phyloP scores from a whole-genome alignment of 2,113 vertebrate genomes.

The Choloepus hoffmanni region DNA sequence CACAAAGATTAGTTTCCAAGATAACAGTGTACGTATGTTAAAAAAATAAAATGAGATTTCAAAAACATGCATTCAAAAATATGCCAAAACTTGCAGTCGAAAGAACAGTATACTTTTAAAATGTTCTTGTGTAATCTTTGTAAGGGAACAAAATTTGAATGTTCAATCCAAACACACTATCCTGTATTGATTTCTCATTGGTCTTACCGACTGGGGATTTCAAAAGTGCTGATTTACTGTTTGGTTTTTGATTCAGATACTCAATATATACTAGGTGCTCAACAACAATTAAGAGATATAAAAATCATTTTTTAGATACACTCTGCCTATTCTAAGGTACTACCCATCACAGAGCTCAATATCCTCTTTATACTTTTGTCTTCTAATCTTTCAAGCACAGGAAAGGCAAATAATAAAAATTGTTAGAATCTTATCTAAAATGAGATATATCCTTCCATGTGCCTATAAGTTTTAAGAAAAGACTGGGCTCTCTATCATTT shows the following conservation, averaged over 20 bases:
- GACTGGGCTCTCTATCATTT: neutral
- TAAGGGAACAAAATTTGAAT: neutral
- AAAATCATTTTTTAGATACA: neutral
- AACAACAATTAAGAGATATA: neutral
- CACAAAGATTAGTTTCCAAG: neutral
- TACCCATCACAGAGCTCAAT: constrained; percentile 6
- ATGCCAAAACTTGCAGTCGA: neutral
- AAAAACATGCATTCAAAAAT: neutral
- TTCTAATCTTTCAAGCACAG: constrained; percentile 2
- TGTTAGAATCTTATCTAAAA: constrained; percentile 18
- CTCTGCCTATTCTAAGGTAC: neutral
- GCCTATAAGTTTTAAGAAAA: neutral
- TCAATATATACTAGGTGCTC: neutral
- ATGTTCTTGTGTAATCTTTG: neutral
- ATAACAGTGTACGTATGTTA: neutral
- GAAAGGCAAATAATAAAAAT: constrained; percentile 27
- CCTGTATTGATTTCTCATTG: neutral
- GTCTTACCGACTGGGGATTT: neutral
- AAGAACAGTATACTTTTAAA: neutral
- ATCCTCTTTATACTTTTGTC: neutral
- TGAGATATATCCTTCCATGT: neutral
- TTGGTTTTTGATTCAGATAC: neutral
- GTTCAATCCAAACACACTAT: neutral
- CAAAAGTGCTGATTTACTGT: neutral
- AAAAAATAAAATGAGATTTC: neutral